Base-by-base conservation (phyloP, 2,113 vertebrate genomes). In the Platysteira castanea region DNA sequence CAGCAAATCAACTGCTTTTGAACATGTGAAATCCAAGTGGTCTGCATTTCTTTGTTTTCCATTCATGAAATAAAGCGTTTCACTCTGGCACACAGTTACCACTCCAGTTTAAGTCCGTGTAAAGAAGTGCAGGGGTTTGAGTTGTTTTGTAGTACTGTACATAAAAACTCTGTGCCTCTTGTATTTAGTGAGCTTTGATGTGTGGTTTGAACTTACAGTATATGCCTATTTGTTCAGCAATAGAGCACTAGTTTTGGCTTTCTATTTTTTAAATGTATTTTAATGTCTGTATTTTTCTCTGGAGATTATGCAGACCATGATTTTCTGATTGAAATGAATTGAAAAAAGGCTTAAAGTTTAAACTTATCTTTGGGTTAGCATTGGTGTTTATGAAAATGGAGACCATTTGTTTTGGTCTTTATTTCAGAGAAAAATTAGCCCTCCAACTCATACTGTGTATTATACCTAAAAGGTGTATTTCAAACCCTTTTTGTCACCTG, bases 1-100 rank as follows among this genome's bases (percentile, higher is more conserved):
- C 85, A 60, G 74, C 53, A 84, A 87, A 96, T 82, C 78, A 91
- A 39, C 42, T 81, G 37, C 63, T 75, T 86, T 77, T 53, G 60
- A 95, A 80, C 65, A 61, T 41, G 69, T 11, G 35, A 88, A 91
- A 78, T 67, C 35, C 52, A 90, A 93, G 61, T 41, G 83, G 50
- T 70, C 70, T 84, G 83, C 87, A 88, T 88, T 26, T 79, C 44
- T 76, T 84, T 88, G 63, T 92, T 93, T 94, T 92, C 44, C 46
- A 69, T 61, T 94, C 52, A 64, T 31, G 31, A 78, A 94, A 87
- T 60, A 86, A 96, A 92, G 56, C 53, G 49, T 93, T 95, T 89
- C 59, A 75, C 0, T 9, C n/a, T 70, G 61, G 30, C 63, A 75
- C 57, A 64, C 3, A 20, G 75, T 82, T 90, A 68, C 57, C 78